Conservation (phyloP, 2,113 vertebrate species). For the Indri indri region DNA sequence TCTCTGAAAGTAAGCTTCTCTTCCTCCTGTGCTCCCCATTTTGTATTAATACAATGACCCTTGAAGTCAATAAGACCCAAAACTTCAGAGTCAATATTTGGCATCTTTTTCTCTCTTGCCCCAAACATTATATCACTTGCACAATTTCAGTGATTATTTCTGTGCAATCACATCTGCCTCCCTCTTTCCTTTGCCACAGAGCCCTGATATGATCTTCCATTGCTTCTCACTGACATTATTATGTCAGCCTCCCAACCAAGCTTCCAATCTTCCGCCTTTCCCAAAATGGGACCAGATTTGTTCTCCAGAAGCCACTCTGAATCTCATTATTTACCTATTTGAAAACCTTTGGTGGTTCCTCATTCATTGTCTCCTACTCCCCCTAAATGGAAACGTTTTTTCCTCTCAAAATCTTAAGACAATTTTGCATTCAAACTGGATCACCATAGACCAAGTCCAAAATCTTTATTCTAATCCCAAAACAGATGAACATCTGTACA, state of each 20-base stretch:
- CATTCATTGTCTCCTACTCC: not conserved
- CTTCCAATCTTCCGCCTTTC: not conserved
- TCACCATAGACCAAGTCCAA: not conserved
- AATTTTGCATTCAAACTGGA: not conserved
- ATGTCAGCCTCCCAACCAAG: not conserved
- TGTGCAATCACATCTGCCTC: not conserved
- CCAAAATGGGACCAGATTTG: not conserved
- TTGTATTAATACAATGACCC: not conserved
- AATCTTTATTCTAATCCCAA: not conserved
- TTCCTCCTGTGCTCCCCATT: not conserved
- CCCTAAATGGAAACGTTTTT: not conserved
- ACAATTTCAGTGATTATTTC: not conserved
- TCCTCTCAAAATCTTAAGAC: not conserved
- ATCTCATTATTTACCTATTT: not conserved
- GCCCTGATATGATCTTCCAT: not conserved
- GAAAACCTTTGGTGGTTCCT: not conserved
- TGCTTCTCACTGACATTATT: not conserved
- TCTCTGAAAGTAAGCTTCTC: not conserved
- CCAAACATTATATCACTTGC: not conserved
- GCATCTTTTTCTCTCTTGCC: not conserved
- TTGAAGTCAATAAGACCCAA: not conserved
- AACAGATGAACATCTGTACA: slow-evolving; percentile 38
- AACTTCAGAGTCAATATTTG: not conserved
- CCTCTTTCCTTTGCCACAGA: not conserved
- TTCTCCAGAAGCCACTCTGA: not conserved